A percentile compares a stretch with the other conserved stretches of the same genome.
Evolutionary conservation across 2,888 invertebrate genomes (phyloP).

Genomic region (Sussaba pulchella): DNA sequence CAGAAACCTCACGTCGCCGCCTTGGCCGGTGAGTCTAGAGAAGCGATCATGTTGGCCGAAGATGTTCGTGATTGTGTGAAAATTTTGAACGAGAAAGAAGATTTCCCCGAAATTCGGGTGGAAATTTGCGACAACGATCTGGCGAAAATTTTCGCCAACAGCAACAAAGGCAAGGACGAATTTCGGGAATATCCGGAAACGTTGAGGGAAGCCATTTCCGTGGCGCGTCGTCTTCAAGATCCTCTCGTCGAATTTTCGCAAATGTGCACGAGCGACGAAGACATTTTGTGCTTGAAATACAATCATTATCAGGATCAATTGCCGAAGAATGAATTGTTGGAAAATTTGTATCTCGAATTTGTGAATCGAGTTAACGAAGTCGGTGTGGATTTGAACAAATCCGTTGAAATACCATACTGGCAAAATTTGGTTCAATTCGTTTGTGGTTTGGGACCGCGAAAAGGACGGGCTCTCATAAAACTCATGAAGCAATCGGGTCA

Average conservation of each 20-base stretch:
- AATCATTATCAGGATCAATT: slow-evolving; percentile 94
- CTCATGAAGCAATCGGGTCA: slow-evolving; percentile 96
- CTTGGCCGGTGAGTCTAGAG: slow-evolving; percentile 95
- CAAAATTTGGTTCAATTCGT: slow-evolving; percentile 97
- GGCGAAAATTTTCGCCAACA: slow-evolving; percentile 96
- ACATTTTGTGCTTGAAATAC: slow-evolving; percentile 96
- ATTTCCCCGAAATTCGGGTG: slow-evolving; percentile 94
- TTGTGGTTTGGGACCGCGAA: slow-evolving; percentile 98
- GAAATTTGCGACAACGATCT: slow-evolving; percentile 98
- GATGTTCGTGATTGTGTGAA: slow-evolving; percentile 91
- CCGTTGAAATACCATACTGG: slow-evolving; percentile 95
- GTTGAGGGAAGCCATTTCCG: slow-evolving; percentile 95
- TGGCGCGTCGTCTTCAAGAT: slow-evolving; percentile 97
- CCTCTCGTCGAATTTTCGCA: slow-evolving; percentile 98
- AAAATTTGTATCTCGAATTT: slow-evolving; percentile 94
- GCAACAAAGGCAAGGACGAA: slow-evolving; percentile 93
- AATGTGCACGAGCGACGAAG: slow-evolving; percentile 97
- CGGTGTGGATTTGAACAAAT: slow-evolving; percentile 98
- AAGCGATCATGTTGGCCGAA: slow-evolving; percentile 92
- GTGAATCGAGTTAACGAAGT: slow-evolving; percentile 99
- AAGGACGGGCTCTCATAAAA: slow-evolving; percentile 94
- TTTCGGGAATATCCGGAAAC: slow-evolving; percentile 97
- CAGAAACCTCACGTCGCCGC: slow-evolving; percentile 98
- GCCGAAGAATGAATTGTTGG: slow-evolving; percentile 93
- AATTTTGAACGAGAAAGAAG: slow-evolving; percentile 92